Percentiles rank a stretch among this genome's conserved stretches.
Conservation (phyloP, 1,140 invertebrate species). For the Zaprionus capensis region DNA sequence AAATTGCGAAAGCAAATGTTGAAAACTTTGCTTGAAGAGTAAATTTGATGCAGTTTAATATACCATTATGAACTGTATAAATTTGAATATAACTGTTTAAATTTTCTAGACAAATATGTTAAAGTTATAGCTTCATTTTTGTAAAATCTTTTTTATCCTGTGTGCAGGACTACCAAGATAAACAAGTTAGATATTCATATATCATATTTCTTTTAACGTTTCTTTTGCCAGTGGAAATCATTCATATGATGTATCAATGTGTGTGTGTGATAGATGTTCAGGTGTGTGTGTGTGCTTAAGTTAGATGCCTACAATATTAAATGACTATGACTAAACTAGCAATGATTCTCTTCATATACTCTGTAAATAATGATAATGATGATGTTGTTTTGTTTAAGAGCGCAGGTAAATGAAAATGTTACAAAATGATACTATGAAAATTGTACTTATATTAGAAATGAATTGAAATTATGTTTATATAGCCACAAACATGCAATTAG, state of each 20-base stretch:
- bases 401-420: slow-evolving; percentile 14
- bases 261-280: slow-evolving; percentile 19
- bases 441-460: slow-evolving; percentile 9
- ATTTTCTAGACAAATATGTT: neutral
- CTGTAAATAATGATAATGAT: slow-evolving; percentile 38
- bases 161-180: neutral
- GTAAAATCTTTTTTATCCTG: neutral
- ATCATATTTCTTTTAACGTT: neutral
- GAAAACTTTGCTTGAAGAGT: neutral
- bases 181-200: neutral
- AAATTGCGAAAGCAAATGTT: neutral
- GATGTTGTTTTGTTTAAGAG: slow-evolving; percentile 7
- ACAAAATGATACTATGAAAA: slow-evolving; percentile 32
- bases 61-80: neutral
- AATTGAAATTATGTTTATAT: slow-evolving; percentile 15
- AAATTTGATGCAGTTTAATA: neutral
- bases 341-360: slow-evolving; percentile 6
- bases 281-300: slow-evolving; percentile 51
- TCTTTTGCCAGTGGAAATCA: slow-evolving; percentile 28
- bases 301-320: slow-evolving; percentile 32
- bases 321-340: slow-evolving; percentile 34
- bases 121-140: neutral
- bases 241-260: slow-evolving; percentile 10
- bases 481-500: slow-evolving; percentile 61
- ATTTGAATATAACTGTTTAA: neutral